A percentile compares a stretch with the other conserved stretches of the same genome.
These are phyloP conservation scores for Lanistes nyassanus DNA, from an alignment of 1,140 invertebrate genomes.

Conservation along the genomic window DNA sequence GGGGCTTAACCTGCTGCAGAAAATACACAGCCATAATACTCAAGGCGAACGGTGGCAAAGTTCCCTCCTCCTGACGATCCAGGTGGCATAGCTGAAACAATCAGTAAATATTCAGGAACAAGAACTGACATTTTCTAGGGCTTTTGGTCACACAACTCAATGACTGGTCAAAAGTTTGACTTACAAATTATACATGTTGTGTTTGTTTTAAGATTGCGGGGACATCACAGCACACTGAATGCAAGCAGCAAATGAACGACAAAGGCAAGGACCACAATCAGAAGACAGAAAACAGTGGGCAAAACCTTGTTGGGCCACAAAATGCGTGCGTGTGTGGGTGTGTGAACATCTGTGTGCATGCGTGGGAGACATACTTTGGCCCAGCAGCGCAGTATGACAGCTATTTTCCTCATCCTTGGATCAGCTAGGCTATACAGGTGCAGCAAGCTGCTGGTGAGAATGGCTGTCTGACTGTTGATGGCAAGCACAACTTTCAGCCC, in stretches of 20 bases:
- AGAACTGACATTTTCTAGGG: not conserved
- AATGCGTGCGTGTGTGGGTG: not conserved
- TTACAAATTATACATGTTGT: not conserved
- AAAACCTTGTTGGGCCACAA: not conserved
- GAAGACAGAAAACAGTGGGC: not conserved
- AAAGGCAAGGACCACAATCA: not conserved
- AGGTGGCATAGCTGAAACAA: slow-evolving; percentile 58
- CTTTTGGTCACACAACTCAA: not conserved
- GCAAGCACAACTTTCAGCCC: slow-evolving; percentile 48
- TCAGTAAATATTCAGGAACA: not conserved
- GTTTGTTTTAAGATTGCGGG: not conserved
- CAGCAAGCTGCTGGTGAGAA: slow-evolving; percentile 52
- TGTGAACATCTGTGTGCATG: too few species aligned
- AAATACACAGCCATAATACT: slow-evolving; percentile 63
- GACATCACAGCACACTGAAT: not conserved
- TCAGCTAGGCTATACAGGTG: slow-evolving; percentile 57
- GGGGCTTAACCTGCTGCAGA: slow-evolving; percentile 57
- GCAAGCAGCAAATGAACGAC: not conserved
- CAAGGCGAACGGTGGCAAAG: slow-evolving; percentile 61
- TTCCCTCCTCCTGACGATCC: slow-evolving; percentile 61
- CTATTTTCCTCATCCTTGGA: slow-evolving; percentile 49
- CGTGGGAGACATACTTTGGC: slow-evolving; percentile 58
- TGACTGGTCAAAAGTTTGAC: not conserved
- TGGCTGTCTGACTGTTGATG: slow-evolving; percentile 51
- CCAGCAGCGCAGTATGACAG: slow-evolving; percentile 58